phyloP scores from a whole-genome alignment of 2,888 invertebrate species.

The Lissonota sp. region DNA sequence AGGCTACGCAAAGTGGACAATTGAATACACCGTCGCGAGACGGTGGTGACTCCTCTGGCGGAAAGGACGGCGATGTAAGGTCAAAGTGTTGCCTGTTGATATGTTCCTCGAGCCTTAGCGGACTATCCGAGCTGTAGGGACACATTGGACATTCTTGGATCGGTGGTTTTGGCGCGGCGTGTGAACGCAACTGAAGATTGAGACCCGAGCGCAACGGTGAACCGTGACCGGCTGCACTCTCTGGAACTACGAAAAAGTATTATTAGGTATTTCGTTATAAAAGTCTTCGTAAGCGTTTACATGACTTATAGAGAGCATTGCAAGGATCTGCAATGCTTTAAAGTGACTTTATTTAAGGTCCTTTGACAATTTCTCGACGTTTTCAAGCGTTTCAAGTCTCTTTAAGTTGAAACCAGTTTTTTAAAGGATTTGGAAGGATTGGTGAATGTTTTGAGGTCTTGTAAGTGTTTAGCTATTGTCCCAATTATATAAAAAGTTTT shows the following conservation, averaged over 20 bases:
- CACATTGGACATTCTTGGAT: slow-evolving; percentile 90
- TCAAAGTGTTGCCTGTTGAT: slow-evolving; percentile 94
- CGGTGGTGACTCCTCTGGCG: slow-evolving; percentile 81
- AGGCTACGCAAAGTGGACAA: slow-evolving; percentile 92
- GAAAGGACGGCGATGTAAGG: slow-evolving; percentile 90
- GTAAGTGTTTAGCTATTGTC: too few relatives aligned
- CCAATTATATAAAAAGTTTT: too few relatives aligned
- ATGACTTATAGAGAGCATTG: too few relatives aligned
- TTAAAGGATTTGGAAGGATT: too few relatives aligned
- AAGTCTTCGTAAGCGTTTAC: too few relatives aligned
- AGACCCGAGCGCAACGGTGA: slow-evolving; percentile 88
- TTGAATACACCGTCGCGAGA: slow-evolving; percentile 85
- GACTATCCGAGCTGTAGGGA: slow-evolving; percentile 90
- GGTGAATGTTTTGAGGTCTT: too few relatives aligned
- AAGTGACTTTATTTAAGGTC: too few relatives aligned
- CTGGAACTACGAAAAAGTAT: slow-evolving; percentile 71
- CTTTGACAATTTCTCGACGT: too few relatives aligned
- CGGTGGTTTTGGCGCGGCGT: slow-evolving; percentile 81
- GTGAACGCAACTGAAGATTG: slow-evolving; percentile 81
- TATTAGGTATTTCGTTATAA: too few relatives aligned
- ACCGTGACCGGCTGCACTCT: slow-evolving; percentile 87
- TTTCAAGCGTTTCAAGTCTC: too few relatives aligned
- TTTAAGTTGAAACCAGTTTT: too few relatives aligned
- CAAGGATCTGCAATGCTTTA: too few relatives aligned
- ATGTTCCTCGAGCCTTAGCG: slow-evolving; percentile 91